Conservation (phyloP, 92 coral and sea anemone genomes). For the Pocillopora meandrina region DNA sequence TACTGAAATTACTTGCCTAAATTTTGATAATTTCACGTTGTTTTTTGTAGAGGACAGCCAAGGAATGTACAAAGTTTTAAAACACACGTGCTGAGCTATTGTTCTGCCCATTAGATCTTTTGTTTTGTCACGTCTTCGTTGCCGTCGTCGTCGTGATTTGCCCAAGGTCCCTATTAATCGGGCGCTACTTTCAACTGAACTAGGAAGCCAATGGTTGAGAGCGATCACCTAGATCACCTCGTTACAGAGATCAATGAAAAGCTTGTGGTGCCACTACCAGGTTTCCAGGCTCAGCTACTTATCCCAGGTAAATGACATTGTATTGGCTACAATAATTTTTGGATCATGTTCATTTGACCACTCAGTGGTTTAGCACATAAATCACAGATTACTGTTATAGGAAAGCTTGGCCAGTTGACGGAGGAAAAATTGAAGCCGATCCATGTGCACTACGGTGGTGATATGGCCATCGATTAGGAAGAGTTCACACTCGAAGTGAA, state of each 20-base stretch:
- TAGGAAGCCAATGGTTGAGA: too few relatives aligned
- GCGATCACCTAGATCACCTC: conserved; percentile 1
- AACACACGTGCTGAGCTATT: too few relatives aligned
- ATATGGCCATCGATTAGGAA: background rate
- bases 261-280: conserved; percentile 10
- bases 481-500: conserved; percentile 21
- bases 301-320: conserved; percentile 8
- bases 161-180: too few relatives aligned
- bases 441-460: conserved; percentile 10
- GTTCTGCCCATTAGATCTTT: too few relatives aligned
- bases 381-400: background rate
- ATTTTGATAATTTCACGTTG: too few relatives aligned
- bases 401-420: conserved; percentile 8
- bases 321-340: background rate
- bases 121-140: too few relatives aligned
- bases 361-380: background rate
- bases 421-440: conserved; percentile 2
- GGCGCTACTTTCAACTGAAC: too few relatives aligned
- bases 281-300: conserved; percentile 37
- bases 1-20: too few relatives aligned
- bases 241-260: conserved; percentile 10
- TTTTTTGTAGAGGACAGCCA: too few relatives aligned
- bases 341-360: background rate
- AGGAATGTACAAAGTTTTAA: too few relatives aligned
- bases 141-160: too few relatives aligned